A percentile compares a stretch with the other conserved stretches of the same genome.
Evolutionary conservation across 1,140 invertebrate genomes (phyloP).

Genomic region (Drosophila santomea): DNA sequence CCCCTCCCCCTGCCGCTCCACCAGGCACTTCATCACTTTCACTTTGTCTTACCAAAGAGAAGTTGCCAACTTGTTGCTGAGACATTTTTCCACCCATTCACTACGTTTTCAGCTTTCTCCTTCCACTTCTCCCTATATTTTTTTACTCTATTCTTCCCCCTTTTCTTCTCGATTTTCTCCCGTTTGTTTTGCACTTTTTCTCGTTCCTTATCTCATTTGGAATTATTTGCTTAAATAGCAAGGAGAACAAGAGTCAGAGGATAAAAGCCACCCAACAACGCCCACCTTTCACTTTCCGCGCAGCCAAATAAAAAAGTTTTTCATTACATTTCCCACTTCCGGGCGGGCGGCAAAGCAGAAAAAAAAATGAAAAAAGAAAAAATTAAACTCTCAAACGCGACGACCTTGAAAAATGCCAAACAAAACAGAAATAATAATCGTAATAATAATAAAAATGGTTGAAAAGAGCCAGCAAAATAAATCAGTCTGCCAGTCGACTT

Average conservation of each 20-base stretch:
- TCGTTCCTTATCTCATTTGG: slow-evolving; percentile 70
- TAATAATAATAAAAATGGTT: slow-evolving; percentile 81
- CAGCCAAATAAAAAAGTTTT: slow-evolving; percentile 71
- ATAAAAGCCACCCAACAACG: slow-evolving; percentile 10
- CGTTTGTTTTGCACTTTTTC: slow-evolving; percentile 1
- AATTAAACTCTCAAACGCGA: slow-evolving; percentile 56
- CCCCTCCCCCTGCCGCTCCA: background rate
- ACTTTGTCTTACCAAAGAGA: slow-evolving; percentile 65
- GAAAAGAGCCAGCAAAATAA: slow-evolving; percentile 72
- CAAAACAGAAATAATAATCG: slow-evolving; percentile 77
- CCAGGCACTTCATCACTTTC: slow-evolving; percentile 52
- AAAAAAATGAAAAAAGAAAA: background rate
- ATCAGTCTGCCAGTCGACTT: slow-evolving; percentile 61
- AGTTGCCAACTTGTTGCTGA: slow-evolving; percentile 79
- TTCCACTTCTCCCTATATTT: background rate
- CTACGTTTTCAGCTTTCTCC: background rate
- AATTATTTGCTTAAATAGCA: slow-evolving; percentile 79
- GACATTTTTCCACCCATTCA: slow-evolving; percentile 21
- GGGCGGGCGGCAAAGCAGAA: background rate
- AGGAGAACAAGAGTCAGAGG: slow-evolving; percentile 35
- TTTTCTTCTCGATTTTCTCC: background rate
- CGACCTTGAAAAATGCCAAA: slow-evolving; percentile 73
- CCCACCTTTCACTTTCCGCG: slow-evolving; percentile 5
- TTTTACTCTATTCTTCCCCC: background rate
- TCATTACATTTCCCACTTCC: slow-evolving; percentile 80